Conservation (phyloP, 2,113 vertebrate genomes). For the Nicator chloris region DNA sequence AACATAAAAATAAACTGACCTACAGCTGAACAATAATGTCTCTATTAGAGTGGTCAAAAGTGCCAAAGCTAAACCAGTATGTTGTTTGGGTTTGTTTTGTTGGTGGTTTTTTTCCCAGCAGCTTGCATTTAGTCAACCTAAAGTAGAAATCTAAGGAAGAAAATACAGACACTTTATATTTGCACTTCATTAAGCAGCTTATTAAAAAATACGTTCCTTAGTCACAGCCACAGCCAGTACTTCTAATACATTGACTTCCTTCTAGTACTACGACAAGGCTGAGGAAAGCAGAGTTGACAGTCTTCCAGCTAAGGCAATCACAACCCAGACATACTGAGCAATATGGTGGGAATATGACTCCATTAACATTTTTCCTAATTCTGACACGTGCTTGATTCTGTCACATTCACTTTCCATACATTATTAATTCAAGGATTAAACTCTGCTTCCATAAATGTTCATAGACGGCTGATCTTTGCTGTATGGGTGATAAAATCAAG, state of each 20-base stretch:
- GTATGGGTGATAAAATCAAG: neutral
- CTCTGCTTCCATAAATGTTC: neutral
- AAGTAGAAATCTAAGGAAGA: neutral
- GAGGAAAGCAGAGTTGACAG: neutral
- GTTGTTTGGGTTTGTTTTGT: neutral
- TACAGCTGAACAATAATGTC: neutral
- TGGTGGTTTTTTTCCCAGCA: neutral
- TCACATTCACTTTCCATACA: neutral
- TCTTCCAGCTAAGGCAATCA: neutral
- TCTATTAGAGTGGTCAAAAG: neutral
- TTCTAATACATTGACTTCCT: neutral
- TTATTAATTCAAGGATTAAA: neutral
- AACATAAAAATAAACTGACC: neutral
- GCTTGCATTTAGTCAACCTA: neutral
- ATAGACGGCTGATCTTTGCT: neutral
- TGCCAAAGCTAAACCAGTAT: neutral
- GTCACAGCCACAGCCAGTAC: neutral
- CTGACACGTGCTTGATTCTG: neutral
- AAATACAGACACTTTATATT: neutral
- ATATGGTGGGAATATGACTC: neutral
- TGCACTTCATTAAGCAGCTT: neutral
- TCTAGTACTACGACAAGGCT: neutral
- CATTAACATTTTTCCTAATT: neutral
- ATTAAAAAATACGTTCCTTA: neutral
- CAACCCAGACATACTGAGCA: neutral